Percentiles rank a stretch among this genome's conserved stretches.
phyloP scores from a whole-genome alignment of 2,113 vertebrate species.

The Agelaius phoeniceus region DNA sequence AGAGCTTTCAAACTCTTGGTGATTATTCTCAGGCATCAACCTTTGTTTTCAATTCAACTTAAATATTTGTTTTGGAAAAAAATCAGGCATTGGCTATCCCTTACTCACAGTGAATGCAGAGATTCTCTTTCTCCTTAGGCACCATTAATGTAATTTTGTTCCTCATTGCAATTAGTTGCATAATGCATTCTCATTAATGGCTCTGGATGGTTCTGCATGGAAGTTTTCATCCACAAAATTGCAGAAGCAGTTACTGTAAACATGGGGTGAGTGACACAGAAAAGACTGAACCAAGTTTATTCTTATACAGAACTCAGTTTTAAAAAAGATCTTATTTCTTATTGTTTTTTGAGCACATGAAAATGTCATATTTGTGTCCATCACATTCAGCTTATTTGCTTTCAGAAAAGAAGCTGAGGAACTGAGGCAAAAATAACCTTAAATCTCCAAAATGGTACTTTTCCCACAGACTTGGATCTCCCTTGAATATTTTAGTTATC shows the following conservation, averaged over 20 bases:
- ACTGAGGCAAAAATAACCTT: background rate
- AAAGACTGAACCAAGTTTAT: background rate
- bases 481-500: conserved; percentile 7
- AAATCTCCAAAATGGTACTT: background rate
- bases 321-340: background rate
- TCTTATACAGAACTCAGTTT: background rate
- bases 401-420: background rate
- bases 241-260: background rate
- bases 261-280: background rate
- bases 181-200: background rate
- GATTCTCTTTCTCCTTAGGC: background rate
- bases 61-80: background rate
- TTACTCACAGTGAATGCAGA: background rate
- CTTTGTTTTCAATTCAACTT: background rate
- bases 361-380: background rate
- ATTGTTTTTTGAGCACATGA: background rate
- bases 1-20: background rate
- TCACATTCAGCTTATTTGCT: background rate
- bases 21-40: background rate
- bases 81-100: background rate
- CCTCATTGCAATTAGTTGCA: background rate
- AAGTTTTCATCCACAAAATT: background rate
- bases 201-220: background rate
- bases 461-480: background rate
- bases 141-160: background rate